A percentile compares a stretch with the other conserved stretches of the same genome.
Evolutionary conservation across 2,888 invertebrate species (phyloP).

Genomic region (Dermolepida albohirtum): DNA sequence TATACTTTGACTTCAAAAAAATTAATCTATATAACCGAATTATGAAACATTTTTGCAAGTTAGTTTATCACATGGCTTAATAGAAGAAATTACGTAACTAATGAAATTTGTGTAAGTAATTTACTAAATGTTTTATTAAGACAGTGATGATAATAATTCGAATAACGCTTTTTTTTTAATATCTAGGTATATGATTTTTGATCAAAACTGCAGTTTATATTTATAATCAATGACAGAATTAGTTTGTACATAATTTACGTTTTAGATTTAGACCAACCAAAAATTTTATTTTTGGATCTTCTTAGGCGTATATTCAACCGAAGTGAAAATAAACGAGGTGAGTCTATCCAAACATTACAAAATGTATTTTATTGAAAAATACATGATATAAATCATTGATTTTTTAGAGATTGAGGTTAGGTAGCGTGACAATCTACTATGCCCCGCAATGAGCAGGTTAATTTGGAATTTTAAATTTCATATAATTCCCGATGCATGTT

Average conservation of each 20-base stretch:
- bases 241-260: slow-evolving; percentile 14
- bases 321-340: slow-evolving; percentile 19
- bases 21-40: no score
- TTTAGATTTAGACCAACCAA: not conserved
- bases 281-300: slow-evolving; percentile 21
- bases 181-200: slow-evolving; percentile 24
- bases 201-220: slow-evolving; percentile 16
- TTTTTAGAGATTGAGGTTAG: slow-evolving; percentile 50
- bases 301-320: slow-evolving; percentile 10
- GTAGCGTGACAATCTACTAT: slow-evolving; percentile 44
- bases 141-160: not conserved
- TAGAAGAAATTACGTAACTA: slow-evolving; percentile 20
- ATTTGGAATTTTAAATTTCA: slow-evolving; percentile 24
- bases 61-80: slow-evolving; percentile 21
- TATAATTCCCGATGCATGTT: slow-evolving; percentile 19
- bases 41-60: not conserved
- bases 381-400: slow-evolving; percentile 23
- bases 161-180: not conserved
- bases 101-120: slow-evolving; percentile 23
- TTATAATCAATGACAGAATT: slow-evolving; percentile 23
- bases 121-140: not conserved
- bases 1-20: no score
- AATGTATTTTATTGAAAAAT: slow-evolving; percentile 2
- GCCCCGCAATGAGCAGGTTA: slow-evolving; percentile 56
- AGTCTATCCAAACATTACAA: slow-evolving; percentile 18